A percentile compares a stretch with the other conserved stretches of the same genome.
phyloP scores from a whole-genome alignment of 2,797 vertebrate genomes.

The Poeciliopsis gracilis region DNA sequence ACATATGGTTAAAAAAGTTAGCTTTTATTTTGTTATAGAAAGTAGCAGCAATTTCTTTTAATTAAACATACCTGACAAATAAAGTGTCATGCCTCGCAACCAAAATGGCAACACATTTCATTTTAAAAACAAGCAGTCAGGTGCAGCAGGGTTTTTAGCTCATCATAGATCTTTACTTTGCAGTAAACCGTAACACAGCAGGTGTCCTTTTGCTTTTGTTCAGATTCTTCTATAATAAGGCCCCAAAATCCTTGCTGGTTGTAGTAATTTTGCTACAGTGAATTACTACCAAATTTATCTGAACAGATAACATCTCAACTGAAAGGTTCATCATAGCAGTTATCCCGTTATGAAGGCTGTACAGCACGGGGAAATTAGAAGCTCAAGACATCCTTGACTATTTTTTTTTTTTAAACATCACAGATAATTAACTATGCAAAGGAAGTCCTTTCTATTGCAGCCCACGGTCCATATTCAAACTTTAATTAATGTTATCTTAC shows the following conservation, averaged over 20 bases:
- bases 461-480: slow-evolving; percentile 53
- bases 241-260: too few species aligned
- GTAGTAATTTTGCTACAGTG: background rate
- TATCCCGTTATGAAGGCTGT: slow-evolving; percentile 2
- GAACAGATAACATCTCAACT: background rate
- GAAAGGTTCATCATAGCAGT: slow-evolving; percentile 10
- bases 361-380: background rate
- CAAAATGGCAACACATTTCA: background rate
- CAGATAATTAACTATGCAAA: slow-evolving; percentile 53
- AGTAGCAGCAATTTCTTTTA: background rate
- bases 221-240: background rate
- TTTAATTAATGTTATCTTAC: slow-evolving; percentile 71
- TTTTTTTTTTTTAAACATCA: slow-evolving; percentile 28
- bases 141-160: background rate
- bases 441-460: slow-evolving; percentile 41
- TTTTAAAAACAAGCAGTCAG: background rate
- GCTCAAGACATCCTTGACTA: slow-evolving; percentile 18
- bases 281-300: background rate
- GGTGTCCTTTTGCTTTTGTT: background rate
- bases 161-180: background rate
- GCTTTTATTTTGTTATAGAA: background rate
- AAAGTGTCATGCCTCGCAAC: background rate
- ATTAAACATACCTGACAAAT: background rate
- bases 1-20: background rate
- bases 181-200: background rate